phyloP scores from a whole-genome alignment of 2,888 invertebrate species.

The Lepidocyrtoides sp. region DNA sequence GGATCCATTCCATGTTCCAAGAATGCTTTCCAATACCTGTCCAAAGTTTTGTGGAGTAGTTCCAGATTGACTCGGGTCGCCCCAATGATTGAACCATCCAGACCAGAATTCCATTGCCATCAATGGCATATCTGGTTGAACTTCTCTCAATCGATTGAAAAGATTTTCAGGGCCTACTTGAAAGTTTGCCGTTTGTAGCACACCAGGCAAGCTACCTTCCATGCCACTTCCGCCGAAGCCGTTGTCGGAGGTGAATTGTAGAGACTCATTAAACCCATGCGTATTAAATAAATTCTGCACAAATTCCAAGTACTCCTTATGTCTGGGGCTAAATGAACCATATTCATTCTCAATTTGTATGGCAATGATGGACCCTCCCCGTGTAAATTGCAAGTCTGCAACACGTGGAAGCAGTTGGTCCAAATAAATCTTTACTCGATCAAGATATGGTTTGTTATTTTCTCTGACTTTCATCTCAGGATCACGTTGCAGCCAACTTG shows the following conservation, averaged over 20 bases:
- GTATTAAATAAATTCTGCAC: constrained; percentile 46
- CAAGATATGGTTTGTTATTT: constrained; percentile 86
- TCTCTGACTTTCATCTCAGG: constrained; percentile 88
- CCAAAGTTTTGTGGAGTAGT: constrained; percentile 78
- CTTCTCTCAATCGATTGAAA: constrained; percentile 86
- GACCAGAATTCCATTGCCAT: constrained; percentile 90
- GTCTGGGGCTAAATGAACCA: constrained; percentile 69
- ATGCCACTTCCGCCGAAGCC: constrained; percentile 77
- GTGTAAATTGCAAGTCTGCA: constrained; percentile 87
- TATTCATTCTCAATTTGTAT: constrained; percentile 86
- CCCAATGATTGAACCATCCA: constrained; percentile 86
- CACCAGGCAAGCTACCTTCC: constrained; percentile 87
- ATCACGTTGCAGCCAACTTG: constrained; percentile 88
- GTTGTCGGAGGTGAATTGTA: constrained; percentile 88
- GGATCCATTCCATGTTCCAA: constrained; percentile 87
- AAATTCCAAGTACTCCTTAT: constrained; percentile 71
- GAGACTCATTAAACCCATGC: constrained; percentile 87
- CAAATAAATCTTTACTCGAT: constrained; percentile 87
- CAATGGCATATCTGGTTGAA: constrained; percentile 88
- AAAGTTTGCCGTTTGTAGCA: constrained; percentile 89
- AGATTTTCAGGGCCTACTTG: constrained; percentile 87
- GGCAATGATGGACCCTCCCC: constrained; percentile 88
- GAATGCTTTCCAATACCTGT: constrained; percentile 82
- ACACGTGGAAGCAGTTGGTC: constrained; percentile 87
- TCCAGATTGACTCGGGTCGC: constrained; percentile 48